These are phyloP conservation scores for Arizona elegans DNA, from an alignment of 2,113 vertebrate genomes.

Conservation along the genomic window DNA sequence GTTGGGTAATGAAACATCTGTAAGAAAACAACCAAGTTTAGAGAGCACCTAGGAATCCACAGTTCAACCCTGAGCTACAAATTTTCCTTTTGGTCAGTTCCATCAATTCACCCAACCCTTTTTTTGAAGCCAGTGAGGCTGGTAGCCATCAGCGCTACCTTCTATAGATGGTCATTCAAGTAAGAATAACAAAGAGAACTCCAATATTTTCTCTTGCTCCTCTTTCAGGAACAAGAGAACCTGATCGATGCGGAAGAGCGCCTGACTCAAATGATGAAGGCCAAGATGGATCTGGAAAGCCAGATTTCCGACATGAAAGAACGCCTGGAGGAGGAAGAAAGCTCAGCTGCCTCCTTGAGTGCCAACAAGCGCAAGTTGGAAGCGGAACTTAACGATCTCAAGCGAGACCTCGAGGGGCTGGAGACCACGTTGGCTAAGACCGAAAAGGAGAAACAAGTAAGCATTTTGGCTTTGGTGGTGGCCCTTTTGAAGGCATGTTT, in stretches of 20 bases:
- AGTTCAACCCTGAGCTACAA: background rate
- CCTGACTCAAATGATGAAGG: constrained; percentile 51
- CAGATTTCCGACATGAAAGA: constrained; percentile 45
- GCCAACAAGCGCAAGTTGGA: constrained; percentile 45
- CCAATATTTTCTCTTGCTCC: background rate
- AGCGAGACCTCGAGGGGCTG: constrained; percentile 55
- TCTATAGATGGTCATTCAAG: background rate
- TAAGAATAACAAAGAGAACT: background rate
- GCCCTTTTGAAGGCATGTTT: background rate
- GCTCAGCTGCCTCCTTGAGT: background rate
- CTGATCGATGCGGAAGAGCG: constrained; percentile 48
- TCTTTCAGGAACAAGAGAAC: constrained; percentile 50
- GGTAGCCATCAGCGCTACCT: background rate
- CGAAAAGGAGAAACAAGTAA: constrained; percentile 58
- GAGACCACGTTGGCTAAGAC: constrained; percentile 56
- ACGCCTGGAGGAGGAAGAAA: constrained; percentile 60
- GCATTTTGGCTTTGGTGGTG: background rate
- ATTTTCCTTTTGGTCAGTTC: background rate
- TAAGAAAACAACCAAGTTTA: background rate
- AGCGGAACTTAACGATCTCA: constrained; percentile 49
- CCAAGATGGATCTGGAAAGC: constrained; percentile 51
- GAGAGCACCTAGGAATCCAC: background rate
- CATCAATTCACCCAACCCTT: background rate
- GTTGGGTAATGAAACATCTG: background rate
- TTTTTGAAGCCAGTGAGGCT: background rate